Conservation (phyloP, 2,888 invertebrate species). For the Yponomeuta evonymella region DNA sequence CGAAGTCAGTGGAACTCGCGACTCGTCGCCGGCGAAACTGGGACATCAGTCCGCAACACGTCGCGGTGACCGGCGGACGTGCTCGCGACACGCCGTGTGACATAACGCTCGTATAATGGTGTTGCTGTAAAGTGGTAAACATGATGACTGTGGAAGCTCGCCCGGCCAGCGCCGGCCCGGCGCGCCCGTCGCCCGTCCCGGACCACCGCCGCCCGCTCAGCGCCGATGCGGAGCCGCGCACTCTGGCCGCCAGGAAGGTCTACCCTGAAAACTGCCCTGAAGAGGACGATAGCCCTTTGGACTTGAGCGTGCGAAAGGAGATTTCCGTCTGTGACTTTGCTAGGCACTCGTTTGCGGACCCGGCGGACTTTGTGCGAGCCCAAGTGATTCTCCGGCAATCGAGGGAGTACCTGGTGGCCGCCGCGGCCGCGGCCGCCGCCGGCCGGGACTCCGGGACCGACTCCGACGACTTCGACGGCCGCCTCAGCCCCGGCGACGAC, state of each 20-base stretch:
- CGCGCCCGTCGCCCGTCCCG: constrained; percentile 43
- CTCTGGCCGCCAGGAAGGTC: constrained; percentile 70
- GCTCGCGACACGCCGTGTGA: constrained; percentile 64
- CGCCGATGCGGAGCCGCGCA: constrained; percentile 61
- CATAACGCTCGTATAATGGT: constrained; percentile 67
- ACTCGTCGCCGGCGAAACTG: constrained; percentile 66
- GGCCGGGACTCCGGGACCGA: constrained; percentile 84
- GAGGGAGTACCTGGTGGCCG: constrained; percentile 60
- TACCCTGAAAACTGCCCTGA: constrained; percentile 53
- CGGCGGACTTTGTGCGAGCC: constrained; percentile 66
- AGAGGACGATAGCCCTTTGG: constrained; percentile 82
- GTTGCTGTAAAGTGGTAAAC: constrained; percentile 57
- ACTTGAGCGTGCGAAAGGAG: constrained; percentile 81
- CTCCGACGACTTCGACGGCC: constrained; percentile 87
- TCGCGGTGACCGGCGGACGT: constrained; percentile 69
- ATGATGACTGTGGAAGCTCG: constrained; percentile 74
- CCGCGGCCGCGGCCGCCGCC: constrained; percentile 34
- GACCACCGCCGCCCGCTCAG: constrained; percentile 55
- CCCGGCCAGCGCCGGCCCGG: constrained; percentile 57
- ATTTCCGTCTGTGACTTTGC: constrained; percentile 71
- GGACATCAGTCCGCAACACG: constrained; percentile 79
- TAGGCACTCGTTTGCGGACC: constrained; percentile 67
- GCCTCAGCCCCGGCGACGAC: constrained; percentile 78
- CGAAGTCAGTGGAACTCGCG: constrained; percentile 74
- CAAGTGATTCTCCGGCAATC: constrained; percentile 70